Evolutionary conservation across 1,140 invertebrate genomes (phyloP).

Genomic region (Manduca sexta): DNA sequence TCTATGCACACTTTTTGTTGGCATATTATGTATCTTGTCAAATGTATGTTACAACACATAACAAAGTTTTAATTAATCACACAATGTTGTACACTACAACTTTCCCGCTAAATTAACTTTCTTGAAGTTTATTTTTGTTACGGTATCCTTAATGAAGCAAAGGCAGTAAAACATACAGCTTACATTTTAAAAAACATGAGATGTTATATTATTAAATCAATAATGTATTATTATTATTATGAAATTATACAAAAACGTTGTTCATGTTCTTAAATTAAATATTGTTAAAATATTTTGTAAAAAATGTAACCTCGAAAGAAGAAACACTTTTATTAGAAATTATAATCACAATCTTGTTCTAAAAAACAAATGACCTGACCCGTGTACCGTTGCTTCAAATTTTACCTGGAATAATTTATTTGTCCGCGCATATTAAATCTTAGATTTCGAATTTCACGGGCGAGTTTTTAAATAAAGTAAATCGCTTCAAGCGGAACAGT

Average conservation of each 20-base stretch:
- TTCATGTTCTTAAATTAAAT: conserved; percentile 13
- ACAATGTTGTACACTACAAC: too few species aligned
- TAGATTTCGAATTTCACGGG: conserved; percentile 60
- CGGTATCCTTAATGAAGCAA: too few species aligned
- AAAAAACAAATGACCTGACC: conserved; percentile 25
- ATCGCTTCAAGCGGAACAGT: conserved; percentile 52
- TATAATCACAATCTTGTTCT: conserved; percentile 10
- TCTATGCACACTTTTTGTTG: conserved; percentile 29
- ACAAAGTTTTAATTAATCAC: too few species aligned
- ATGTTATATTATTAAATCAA: too few species aligned
- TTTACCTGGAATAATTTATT: conserved; percentile 32
- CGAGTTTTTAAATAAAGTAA: conserved; percentile 53
- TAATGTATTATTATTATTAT: too few species aligned
- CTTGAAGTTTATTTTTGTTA: too few species aligned
- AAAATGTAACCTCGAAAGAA: conserved; percentile 3
- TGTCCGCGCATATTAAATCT: conserved; percentile 38
- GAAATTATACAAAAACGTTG: too few species aligned
- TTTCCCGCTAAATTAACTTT: too few species aligned
- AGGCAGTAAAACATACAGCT: too few species aligned
- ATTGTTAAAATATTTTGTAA: too few species aligned
- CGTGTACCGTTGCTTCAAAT: conserved; percentile 33
- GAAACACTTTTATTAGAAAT: conserved; percentile 2
- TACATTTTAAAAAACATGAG: too few species aligned
- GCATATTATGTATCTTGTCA: conserved; percentile 19
- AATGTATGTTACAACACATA: too few species aligned